A percentile compares a stretch with the other conserved stretches of the same genome.
Evolutionary conservation across 2,888 invertebrate species (phyloP).

Genomic region (Piscicola geometra): DNA sequence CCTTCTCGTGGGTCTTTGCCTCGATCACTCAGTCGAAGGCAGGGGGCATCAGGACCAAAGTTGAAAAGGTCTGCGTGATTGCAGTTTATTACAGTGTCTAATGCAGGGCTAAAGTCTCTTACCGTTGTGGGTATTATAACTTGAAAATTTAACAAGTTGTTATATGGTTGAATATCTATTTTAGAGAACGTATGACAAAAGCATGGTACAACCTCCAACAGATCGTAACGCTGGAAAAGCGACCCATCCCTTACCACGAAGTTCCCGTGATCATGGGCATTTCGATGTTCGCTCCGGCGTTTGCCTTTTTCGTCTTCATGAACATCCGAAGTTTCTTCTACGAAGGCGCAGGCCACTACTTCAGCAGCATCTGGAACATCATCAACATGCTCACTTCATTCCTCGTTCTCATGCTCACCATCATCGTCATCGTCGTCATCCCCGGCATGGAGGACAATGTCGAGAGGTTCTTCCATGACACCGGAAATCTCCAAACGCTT

Average conservation of each 20-base stretch:
- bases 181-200: no score
- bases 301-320: constrained; percentile 23
- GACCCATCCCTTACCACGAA: constrained; percentile 7
- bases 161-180: no score
- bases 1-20: constrained; percentile 24
- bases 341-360: constrained; percentile 26
- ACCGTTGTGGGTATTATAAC: no score
- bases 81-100: no score
- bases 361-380: constrained; percentile 29
- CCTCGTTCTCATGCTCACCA: constrained; percentile 19
- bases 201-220: no score
- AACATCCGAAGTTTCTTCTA: constrained; percentile 28
- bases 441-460: constrained; percentile 7
- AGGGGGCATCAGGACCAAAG: constrained; percentile 3
- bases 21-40: background rate
- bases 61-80: constrained; percentile 13
- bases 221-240: background rate
- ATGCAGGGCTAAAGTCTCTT: no score
- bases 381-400: constrained; percentile 15
- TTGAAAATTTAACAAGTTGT: no score
- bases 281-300: constrained; percentile 22
- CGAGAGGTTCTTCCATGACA: constrained; percentile 5
- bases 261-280: background rate
- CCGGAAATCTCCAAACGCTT: constrained; percentile 6
- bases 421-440: constrained; percentile 13